Percentiles rank a stretch among this genome's conserved stretches.
Conservation (phyloP, 2,113 vertebrate genomes). For the Heptranchias perlo region DNA sequence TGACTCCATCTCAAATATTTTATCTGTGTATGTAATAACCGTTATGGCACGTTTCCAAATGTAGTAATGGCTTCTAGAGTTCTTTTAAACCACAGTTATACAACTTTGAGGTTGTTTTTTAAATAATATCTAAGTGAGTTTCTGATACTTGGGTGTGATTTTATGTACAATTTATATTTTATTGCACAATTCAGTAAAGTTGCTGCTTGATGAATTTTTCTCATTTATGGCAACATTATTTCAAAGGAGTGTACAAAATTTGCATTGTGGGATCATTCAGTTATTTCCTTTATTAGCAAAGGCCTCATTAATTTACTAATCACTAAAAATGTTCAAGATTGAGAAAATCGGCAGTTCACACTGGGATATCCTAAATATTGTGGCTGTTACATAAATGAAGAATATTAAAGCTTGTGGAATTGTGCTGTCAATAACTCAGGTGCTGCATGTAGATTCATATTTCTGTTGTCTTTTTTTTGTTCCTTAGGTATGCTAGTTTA, state of each 20-base stretch:
- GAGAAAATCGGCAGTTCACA: not conserved
- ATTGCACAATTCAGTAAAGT: not conserved
- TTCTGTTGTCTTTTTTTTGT: slow-evolving; percentile 42
- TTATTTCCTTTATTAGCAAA: not conserved
- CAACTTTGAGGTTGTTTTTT: not conserved
- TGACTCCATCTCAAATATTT: not conserved
- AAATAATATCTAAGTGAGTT: not conserved
- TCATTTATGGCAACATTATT: not conserved
- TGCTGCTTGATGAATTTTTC: not conserved
- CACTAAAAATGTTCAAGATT: not conserved
- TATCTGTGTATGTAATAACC: not conserved
- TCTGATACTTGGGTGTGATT: not conserved
- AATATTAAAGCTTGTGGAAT: not conserved
- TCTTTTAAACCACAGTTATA: not conserved
- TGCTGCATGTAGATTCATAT: not conserved
- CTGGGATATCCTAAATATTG: not conserved
- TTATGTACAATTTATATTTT: not conserved
- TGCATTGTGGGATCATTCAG: not conserved
- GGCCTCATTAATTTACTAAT: not conserved
- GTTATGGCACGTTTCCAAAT: not conserved
- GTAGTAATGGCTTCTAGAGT: not conserved
- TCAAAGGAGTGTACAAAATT: not conserved
- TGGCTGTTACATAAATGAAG: not conserved
- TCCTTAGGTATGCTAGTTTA: slow-evolving; percentile 80
- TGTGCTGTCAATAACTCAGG: not conserved